phyloP scores from a whole-genome alignment of 2,888 invertebrate genomes.

The Amphimallon solstitiale region DNA sequence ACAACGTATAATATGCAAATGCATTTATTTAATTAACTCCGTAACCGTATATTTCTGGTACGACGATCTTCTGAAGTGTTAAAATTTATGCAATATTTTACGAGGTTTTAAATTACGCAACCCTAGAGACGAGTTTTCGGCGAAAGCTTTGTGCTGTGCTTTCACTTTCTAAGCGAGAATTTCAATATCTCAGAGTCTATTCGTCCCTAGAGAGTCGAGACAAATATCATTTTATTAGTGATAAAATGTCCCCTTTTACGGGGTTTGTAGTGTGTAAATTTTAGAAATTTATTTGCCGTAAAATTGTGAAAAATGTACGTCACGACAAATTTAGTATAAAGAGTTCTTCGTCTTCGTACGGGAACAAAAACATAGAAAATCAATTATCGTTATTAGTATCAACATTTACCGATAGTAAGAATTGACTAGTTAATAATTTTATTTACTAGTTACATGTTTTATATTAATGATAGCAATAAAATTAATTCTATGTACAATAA shows the following conservation, averaged over 20 bases:
- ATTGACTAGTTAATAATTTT: too few species aligned
- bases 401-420: too few species aligned
- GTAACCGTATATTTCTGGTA: constrained; percentile 6
- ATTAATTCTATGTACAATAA: too few species aligned
- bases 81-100: constrained; percentile 27
- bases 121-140: constrained; percentile 1
- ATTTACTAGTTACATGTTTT: too few species aligned
- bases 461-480: too few species aligned
- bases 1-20: not conserved
- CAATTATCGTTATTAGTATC: too few species aligned
- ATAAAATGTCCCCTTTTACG: constrained; percentile 13
- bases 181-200: constrained; percentile 16
- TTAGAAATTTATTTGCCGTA: constrained; percentile 12
- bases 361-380: too few species aligned
- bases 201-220: constrained; percentile 8
- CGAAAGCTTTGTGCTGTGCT: constrained; percentile 2
- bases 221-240: constrained; percentile 27
- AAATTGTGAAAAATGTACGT: not conserved
- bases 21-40: constrained; percentile 1
- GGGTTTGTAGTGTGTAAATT: constrained; percentile 20
- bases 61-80: constrained; percentile 4
- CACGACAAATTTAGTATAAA: not conserved
- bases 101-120: constrained; percentile 16
- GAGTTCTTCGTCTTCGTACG: too few species aligned
- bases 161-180: constrained; percentile 15